Conservation (phyloP, 2,113 vertebrate species). For the Ranitomeya imitator region DNA sequence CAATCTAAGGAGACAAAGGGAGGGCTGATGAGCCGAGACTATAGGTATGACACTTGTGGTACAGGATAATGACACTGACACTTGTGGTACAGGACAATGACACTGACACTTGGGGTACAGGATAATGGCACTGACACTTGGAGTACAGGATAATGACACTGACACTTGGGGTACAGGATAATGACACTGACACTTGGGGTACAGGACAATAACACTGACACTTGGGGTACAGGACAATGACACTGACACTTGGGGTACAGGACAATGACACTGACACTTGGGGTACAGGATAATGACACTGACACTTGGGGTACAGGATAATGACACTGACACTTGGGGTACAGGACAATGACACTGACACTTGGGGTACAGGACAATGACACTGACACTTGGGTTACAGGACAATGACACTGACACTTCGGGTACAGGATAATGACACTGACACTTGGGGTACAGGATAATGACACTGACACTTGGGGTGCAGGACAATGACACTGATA, state of each 20-base stretch:
- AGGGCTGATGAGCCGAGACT: background rate
- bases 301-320: background rate
- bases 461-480: background rate
- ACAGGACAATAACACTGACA: background rate
- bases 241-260: background rate
- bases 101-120: background rate
- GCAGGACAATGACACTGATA: background rate
- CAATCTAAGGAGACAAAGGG: constrained; percentile 76
- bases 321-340: background rate
- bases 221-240: background rate
- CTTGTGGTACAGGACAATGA: background rate
- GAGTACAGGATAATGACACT: background rate
- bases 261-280: background rate
- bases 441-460: background rate
- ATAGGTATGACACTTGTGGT: background rate
- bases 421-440: background rate
- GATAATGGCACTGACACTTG: background rate
- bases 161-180: background rate
- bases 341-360: background rate
- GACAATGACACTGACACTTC: background rate
- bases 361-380: background rate
- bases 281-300: background rate
- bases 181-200: background rate
- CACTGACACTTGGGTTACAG: background rate
- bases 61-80: background rate